Evolutionary conservation across 2,113 vertebrate genomes (phyloP).

Genomic region (Callopanchax toddi): DNA sequence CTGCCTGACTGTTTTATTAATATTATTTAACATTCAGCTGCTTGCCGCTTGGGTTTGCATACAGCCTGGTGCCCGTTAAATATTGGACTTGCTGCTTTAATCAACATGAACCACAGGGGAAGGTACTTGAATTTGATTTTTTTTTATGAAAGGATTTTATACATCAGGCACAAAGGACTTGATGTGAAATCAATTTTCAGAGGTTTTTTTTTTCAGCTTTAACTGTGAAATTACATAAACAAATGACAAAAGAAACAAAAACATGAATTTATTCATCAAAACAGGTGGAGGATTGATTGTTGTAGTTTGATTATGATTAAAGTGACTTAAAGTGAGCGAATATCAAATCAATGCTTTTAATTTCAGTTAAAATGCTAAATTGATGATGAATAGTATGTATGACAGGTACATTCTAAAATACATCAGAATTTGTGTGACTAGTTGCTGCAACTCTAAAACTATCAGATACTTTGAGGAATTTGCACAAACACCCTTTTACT

Average conservation of each 20-base stretch:
- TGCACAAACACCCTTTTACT: too few species aligned
- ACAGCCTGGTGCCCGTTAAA: constrained; percentile 19
- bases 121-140: neutral
- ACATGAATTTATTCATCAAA: neutral
- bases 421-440: too few species aligned
- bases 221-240: constrained; percentile 7
- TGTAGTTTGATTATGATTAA: constrained; percentile 1
- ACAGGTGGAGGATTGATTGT: constrained; percentile 5
- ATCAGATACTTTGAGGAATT: too few species aligned
- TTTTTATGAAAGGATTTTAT: constrained; percentile 9
- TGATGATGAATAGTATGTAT: too few species aligned
- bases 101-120: constrained; percentile 4
- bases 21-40: constrained; percentile 42
- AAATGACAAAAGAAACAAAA: neutral
- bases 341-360: constrained; percentile 17
- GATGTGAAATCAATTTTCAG: neutral
- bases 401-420: too few species aligned
- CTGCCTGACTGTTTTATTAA: constrained; percentile 53
- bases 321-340: constrained; percentile 30
- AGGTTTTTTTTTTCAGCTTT: neutral
- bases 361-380: constrained; percentile 24
- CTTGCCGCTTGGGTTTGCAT: constrained; percentile 22
- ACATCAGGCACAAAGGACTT: constrained; percentile 7
- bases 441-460: too few species aligned
- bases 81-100: constrained; percentile 27